These are phyloP conservation scores for Noctuana brunneofusca DNA, from an alignment of 2,888 invertebrate genomes.

Conservation along the genomic window DNA sequence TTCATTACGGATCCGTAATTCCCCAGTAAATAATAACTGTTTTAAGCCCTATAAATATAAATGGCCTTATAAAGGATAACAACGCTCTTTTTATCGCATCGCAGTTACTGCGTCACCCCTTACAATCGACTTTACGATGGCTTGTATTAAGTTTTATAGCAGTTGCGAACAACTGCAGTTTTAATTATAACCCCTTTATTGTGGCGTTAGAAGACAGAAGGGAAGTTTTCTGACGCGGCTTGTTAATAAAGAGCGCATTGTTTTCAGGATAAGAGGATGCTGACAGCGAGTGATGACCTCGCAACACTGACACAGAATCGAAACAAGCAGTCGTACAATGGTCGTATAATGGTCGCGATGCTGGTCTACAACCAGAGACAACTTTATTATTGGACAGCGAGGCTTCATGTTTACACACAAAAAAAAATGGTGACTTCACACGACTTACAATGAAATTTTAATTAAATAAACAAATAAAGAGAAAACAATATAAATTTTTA, in stretches of 20 bases:
- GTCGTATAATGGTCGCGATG: no score
- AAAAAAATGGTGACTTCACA: background rate
- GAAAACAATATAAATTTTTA: no score
- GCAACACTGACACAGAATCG: background rate
- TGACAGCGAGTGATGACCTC: conserved; percentile 1
- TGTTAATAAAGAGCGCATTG: conserved; percentile 2
- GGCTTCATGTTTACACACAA: background rate
- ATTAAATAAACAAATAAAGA: no score
- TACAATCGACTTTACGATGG: conserved; percentile 24
- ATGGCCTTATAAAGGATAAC: conserved; percentile 14
- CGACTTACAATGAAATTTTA: no score
- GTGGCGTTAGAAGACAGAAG: conserved; percentile 8
- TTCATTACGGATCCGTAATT: conserved; percentile 14
- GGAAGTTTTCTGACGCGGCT: background rate
- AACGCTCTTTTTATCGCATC: conserved; percentile 18
- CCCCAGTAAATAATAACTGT: conserved; percentile 3
- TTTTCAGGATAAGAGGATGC: background rate
- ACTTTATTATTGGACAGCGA: no score
- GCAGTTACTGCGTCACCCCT: conserved; percentile 22
- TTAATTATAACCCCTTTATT: conserved; percentile 26
- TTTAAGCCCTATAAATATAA: conserved; percentile 27
- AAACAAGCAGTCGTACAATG: background rate
- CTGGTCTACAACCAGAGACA: no score
- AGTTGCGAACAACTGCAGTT: conserved; percentile 27
- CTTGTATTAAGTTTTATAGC: conserved; percentile 27